These are phyloP conservation scores for Myodes glareolus DNA, from an alignment of 2,113 vertebrate genomes.

Conservation along the genomic window DNA sequence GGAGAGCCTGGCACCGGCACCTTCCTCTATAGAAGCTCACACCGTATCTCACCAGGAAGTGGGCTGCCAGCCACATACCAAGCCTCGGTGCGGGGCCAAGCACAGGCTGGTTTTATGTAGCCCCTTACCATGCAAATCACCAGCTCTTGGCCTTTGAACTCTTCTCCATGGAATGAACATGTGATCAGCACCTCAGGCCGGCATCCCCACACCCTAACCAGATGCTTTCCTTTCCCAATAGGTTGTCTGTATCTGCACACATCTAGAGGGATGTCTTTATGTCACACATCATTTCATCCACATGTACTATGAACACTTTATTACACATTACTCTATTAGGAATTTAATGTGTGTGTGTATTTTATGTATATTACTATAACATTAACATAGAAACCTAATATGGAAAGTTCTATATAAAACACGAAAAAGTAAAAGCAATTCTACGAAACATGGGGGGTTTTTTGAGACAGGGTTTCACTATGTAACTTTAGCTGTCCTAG, in stretches of 20 bases:
- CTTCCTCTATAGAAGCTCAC: background rate
- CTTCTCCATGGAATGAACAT: background rate
- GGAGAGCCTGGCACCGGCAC: background rate
- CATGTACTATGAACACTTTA: background rate
- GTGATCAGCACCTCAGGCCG: background rate
- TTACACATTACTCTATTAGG: background rate
- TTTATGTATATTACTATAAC: background rate
- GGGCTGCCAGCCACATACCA: background rate
- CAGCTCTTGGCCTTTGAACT: too few relatives aligned
- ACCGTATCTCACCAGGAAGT: accelerated
- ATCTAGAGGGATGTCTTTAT: background rate
- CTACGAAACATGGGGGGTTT: background rate
- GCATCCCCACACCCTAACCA: background rate
- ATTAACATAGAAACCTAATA: background rate
- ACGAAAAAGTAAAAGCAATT: background rate
- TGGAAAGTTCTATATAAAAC: background rate
- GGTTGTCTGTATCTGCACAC: too few relatives aligned
- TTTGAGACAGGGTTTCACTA: background rate
- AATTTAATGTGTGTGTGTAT: too few relatives aligned
- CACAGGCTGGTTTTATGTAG: background rate
- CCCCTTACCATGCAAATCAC: background rate
- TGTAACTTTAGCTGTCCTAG: background rate
- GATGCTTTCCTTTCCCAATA: background rate
- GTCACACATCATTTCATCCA: background rate
- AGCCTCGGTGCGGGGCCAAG: background rate